These are phyloP conservation scores for Ischnura elegans DNA, from an alignment of 2,888 invertebrate genomes.

Conservation along the genomic window DNA sequence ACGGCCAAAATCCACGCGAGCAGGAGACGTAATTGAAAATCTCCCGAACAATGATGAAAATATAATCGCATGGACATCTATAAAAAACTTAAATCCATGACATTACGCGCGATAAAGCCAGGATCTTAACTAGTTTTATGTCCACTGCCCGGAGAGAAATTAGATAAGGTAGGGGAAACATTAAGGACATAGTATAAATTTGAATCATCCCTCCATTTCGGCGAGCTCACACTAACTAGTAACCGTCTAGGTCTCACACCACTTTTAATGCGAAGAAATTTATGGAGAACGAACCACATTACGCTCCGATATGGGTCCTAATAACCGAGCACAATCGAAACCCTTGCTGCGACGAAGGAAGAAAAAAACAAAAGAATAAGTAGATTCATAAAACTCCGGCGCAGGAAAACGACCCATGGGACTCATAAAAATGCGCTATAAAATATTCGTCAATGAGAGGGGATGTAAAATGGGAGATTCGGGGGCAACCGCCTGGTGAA, in stretches of 20 bases:
- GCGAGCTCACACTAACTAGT: not conserved
- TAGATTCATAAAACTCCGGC: not conserved
- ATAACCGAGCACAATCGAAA: not conserved
- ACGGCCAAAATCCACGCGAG: not conserved
- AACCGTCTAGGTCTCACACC: not conserved
- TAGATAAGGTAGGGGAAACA: not conserved
- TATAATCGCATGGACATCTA: not conserved
- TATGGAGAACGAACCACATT: constrained; percentile 35
- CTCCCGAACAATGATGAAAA: not conserved
- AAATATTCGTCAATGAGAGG: not conserved
- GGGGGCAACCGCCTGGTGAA: not conserved
- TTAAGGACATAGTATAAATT: not conserved
- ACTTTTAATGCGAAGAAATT: constrained; percentile 50
- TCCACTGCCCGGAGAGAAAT: not conserved
- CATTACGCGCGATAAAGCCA: not conserved
- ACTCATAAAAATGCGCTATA: constrained; percentile 14
- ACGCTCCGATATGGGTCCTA: not conserved
- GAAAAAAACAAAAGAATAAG: constrained; percentile 5
- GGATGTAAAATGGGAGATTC: not conserved
- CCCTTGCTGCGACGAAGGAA: not conserved
- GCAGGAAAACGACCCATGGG: not conserved
- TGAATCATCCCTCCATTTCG: constrained; percentile 16
- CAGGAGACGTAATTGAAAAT: not conserved
- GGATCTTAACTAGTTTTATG: not conserved
- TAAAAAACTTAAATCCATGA: not conserved